A percentile compares a stretch with the other conserved stretches of the same genome.
Conservation (phyloP, 2,888 invertebrate genomes). For the Notodonta dromedarius region DNA sequence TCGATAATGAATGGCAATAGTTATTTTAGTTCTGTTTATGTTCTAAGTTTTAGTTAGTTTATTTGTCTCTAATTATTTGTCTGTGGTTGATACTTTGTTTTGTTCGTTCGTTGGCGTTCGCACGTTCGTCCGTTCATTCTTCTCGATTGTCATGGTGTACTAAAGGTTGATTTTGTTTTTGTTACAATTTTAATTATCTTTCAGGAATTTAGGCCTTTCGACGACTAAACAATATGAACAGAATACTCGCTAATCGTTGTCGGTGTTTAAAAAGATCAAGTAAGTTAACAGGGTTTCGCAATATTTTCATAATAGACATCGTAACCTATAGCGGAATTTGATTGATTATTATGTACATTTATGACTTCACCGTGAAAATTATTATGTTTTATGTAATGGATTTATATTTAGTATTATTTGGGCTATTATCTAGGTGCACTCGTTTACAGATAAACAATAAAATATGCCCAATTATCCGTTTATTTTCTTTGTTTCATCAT, state of each 20-base stretch:
- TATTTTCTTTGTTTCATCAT: slow-evolving; percentile 3
- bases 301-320: slow-evolving; percentile 29
- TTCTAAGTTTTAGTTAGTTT: too few species aligned
- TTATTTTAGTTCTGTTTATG: too few species aligned
- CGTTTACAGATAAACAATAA: background rate
- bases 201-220: slow-evolving; percentile 41
- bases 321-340: slow-evolving; percentile 61
- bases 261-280: slow-evolving; percentile 72
- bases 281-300: slow-evolving; percentile 51
- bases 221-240: slow-evolving; percentile 66
- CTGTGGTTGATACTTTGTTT: background rate
- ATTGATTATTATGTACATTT: slow-evolving; percentile 59
- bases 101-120: background rate
- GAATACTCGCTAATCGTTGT: slow-evolving; percentile 69
- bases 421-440: background rate
- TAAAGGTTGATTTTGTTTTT: slow-evolving; percentile 80
- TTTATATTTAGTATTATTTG: background rate
- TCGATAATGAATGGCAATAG: too few species aligned
- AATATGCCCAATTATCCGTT: background rate
- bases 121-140: slow-evolving; percentile 13
- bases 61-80: background rate
- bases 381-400: slow-evolving; percentile 42
- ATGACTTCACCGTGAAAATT: slow-evolving; percentile 51
- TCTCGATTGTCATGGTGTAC: slow-evolving; percentile 70
- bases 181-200: slow-evolving; percentile 62